phyloP scores from a whole-genome alignment of 2,797 vertebrate genomes.

The Rallus crepitans region DNA sequence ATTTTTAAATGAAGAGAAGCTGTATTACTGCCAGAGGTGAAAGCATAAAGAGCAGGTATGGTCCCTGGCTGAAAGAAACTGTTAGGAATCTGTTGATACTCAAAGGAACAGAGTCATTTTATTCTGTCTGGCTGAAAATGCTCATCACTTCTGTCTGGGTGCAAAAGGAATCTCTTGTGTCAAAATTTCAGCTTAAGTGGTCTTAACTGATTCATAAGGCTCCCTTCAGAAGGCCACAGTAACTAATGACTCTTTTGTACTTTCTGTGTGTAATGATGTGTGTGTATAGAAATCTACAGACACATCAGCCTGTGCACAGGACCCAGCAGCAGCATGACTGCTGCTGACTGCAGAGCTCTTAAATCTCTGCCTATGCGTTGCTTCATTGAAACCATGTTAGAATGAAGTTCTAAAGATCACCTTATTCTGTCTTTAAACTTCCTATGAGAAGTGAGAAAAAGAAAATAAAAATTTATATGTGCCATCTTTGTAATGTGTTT shows the following conservation, averaged over 20 bases:
- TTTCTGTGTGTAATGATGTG: background rate
- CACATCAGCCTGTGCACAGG: background rate
- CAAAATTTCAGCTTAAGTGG: background rate
- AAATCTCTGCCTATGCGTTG: accelerated
- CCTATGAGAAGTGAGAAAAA: background rate
- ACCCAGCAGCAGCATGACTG: background rate
- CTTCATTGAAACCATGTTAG: background rate
- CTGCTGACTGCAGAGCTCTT: background rate
- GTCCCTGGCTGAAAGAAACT: background rate
- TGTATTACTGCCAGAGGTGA: background rate
- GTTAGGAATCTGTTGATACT: background rate
- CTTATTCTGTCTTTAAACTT: background rate
- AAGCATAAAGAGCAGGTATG: background rate
- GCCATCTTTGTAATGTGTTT: background rate
- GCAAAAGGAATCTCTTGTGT: background rate
- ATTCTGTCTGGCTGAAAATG: background rate
- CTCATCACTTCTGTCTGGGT: background rate
- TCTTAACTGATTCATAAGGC: background rate
- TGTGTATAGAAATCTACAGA: background rate
- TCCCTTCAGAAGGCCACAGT: background rate
- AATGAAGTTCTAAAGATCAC: background rate
- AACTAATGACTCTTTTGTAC: background rate
- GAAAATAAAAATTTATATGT: accelerated
- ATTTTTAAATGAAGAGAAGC: background rate
- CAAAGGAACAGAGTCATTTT: background rate